Base-by-base conservation (phyloP, 2,797 vertebrate species). In the Gymnodraco acuticeps region DNA sequence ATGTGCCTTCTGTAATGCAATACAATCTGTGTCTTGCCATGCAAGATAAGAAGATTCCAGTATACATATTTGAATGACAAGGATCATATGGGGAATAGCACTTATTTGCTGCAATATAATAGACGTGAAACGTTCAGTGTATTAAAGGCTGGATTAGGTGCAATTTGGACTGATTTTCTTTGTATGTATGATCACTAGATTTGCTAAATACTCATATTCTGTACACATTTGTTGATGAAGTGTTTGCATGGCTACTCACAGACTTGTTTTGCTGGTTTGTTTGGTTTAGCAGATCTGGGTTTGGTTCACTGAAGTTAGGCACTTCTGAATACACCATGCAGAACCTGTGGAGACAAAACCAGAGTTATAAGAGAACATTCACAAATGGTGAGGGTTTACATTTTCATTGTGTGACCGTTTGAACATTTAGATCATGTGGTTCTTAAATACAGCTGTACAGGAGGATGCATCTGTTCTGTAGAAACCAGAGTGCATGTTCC, bases 251-350 rank as follows among this genome's bases (percentile, higher is more conserved):
- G 31, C 38, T 86, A 94, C 96, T 94, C 95, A 99, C 98, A 94
- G 92, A 92, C 94, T 98, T 98, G 92, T 95, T 98, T 77, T 95
- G 94, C 87, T 94, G 94, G 87, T 94, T 95, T n/a, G 85, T 61
- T 88, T 97, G 97, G 80, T 93, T 82, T 19, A 95, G 8, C 84
- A 97, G 94, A 51, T 99, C 98, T 0, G 94, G 95, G 89, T 98
- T 99, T 89, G 98, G 97, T 80, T 99, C 98, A 46, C 98, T 99
- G 93, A 99, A 99, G 93, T 99, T 99, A 88, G 98, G 98, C 89
- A 99, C 95, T 94, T 99, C 98, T 47, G 98, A 99, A 88, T 99
- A 99, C 27, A 99, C 98, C 98, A 99, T 99, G 88, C 98, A 99
- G 93, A 99, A 99, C 87, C 98, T 99, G 92, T 10, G 5, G 10